These are phyloP conservation scores for Pelochelys cantorii DNA, from an alignment of 2,797 vertebrate genomes.

Conservation along the genomic window DNA sequence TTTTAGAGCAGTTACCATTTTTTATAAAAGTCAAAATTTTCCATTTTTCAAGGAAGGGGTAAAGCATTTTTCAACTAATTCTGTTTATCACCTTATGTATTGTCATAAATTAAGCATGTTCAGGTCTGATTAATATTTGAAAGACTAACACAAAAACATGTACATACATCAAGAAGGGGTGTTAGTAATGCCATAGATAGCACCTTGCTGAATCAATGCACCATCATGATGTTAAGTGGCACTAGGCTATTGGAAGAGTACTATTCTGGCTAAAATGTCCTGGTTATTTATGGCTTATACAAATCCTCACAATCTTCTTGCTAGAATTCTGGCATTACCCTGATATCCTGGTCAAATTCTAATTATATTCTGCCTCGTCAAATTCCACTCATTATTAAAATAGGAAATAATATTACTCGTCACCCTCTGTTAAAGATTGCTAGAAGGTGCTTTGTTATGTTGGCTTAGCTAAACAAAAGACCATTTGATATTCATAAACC, in stretches of 20 bases:
- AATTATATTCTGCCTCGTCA: not conserved
- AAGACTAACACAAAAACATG: rapidly evolving
- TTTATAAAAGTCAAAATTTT: not conserved
- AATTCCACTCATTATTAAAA: not conserved
- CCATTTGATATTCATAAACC: not conserved
- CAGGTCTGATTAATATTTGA: not conserved
- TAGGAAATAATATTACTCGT: not conserved
- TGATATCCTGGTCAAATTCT: not conserved
- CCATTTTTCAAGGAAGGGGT: not conserved
- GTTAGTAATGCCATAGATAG: not conserved
- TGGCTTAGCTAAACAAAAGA: not conserved
- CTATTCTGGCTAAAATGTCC: not conserved
- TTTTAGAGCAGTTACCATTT: not conserved
- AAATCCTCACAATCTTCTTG: not conserved
- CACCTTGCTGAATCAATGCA: not conserved
- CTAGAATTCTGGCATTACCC: not conserved
- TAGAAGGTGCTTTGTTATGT: not conserved
- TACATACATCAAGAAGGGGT: rapidly evolving
- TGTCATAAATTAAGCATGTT: not conserved
- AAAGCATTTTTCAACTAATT: not conserved
- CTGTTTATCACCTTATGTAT: not conserved
- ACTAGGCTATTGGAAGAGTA: not conserved
- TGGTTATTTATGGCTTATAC: not conserved
- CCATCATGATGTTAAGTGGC: not conserved
- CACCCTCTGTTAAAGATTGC: not conserved